Conservation (phyloP, 2,888 invertebrate genomes). For the Caenorhabditis doughertyi region DNA sequence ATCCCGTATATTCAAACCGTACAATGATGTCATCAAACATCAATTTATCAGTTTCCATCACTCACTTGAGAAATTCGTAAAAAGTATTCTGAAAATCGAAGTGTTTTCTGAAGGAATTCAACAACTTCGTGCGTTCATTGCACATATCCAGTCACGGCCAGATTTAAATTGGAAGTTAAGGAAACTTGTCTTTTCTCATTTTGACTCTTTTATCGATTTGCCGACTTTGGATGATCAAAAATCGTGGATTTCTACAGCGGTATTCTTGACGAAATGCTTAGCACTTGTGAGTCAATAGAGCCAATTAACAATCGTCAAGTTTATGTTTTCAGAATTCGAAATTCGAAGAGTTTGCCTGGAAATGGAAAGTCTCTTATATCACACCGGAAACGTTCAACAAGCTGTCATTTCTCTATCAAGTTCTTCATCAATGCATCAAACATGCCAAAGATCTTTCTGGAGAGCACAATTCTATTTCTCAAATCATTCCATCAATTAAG, state of each 20-base stretch:
- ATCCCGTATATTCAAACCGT: no score
- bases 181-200: no score
- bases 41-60: constrained; percentile 29
- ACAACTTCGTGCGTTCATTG: constrained; percentile 12
- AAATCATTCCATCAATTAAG: constrained; percentile 36
- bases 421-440: constrained; percentile 20
- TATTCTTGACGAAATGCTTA: no score
- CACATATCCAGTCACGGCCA: not conserved
- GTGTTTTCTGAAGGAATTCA: constrained; percentile 7
- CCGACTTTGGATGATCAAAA: no score
- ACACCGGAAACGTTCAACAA: constrained; percentile 1
- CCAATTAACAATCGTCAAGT: no score
- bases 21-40: not conserved
- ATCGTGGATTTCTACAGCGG: no score
- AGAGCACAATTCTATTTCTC: constrained; percentile 23
- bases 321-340: no score
- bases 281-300: no score
- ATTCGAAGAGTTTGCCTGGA: no score
- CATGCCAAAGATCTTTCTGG: not conserved
- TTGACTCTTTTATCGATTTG: no score
- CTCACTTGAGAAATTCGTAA: constrained; percentile 14
- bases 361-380: no score
- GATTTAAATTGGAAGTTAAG: no score
- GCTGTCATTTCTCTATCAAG: constrained; percentile 9
- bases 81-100: not conserved